These are phyloP conservation scores for Zeugodacus cucurbitae DNA, from an alignment of 1,140 invertebrate species.

Conservation along the genomic window DNA sequence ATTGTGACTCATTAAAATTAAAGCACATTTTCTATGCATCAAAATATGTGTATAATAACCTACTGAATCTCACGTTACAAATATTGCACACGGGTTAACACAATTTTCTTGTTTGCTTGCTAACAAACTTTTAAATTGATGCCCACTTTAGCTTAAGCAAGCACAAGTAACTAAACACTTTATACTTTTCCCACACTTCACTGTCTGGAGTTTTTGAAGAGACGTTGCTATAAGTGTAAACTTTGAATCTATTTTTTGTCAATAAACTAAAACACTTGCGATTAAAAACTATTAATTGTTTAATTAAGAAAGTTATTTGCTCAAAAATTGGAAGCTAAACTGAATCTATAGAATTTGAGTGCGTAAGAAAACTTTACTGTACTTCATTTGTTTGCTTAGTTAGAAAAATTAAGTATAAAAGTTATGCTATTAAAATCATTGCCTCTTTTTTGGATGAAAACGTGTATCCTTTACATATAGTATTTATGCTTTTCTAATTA, in stretches of 20 bases:
- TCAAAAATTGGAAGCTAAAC: neutral
- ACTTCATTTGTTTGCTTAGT: neutral
- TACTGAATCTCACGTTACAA: neutral
- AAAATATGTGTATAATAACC: neutral
- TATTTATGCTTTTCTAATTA: neutral
- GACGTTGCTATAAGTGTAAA: neutral
- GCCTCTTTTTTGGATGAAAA: neutral
- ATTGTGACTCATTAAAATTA: no score
- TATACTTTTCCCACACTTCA: neutral
- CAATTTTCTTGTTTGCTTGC: neutral
- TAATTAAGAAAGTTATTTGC: neutral
- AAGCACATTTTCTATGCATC: no score
- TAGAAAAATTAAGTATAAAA: constrained; percentile 1
- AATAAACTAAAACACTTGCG: neutral
- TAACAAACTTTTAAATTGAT: neutral
- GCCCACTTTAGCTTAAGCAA: neutral
- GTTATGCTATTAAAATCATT: neutral
- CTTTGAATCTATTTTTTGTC: neutral
- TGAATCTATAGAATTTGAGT: neutral
- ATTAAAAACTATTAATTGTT: neutral
- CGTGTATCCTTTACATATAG: neutral
- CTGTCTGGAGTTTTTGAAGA: neutral
- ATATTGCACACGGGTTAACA: neutral
- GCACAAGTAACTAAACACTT: neutral
- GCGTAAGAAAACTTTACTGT: no score